Percentiles rank a stretch among this genome's conserved stretches.
Evolutionary conservation across 2,888 invertebrate species (phyloP).

Genomic region (Aspidiotus rigidus): DNA sequence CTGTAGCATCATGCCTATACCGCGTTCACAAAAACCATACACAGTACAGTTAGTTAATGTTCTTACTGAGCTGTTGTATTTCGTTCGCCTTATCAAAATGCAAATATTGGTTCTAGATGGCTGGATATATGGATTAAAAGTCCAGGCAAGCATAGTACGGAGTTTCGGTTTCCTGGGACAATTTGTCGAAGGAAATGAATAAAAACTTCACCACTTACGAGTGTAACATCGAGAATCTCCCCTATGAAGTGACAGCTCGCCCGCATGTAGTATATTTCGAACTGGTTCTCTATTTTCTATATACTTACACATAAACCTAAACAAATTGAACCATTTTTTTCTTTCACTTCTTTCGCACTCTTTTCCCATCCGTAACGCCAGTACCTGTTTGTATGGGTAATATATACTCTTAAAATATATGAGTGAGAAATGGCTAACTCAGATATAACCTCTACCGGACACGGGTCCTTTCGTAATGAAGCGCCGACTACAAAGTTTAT

Average conservation of each 20-base stretch:
- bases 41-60: too few species aligned
- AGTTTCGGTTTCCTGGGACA: conserved; percentile 27
- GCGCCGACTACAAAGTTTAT: too few species aligned
- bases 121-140: conserved; percentile 32
- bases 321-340: conserved; percentile 24
- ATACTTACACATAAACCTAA: conserved; percentile 11
- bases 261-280: conserved; percentile 12
- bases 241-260: conserved; percentile 18
- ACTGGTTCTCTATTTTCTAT: not conserved
- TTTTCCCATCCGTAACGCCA: not conserved
- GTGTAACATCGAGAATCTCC: not conserved
- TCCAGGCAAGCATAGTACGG: not conserved
- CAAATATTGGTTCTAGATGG: conserved; percentile 33
- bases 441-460: not conserved
- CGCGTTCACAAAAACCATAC: too few species aligned
- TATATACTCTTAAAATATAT: too few species aligned
- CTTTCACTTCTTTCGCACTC: not conserved
- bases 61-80: too few species aligned
- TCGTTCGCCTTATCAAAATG: conserved; percentile 31
- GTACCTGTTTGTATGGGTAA: too few species aligned
- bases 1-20: too few species aligned
- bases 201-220: conserved; percentile 6
- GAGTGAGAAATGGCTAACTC: conserved; percentile 7
- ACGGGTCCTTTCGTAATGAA: not conserved
- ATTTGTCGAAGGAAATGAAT: conserved; percentile 18